Evolutionary conservation across 2,797 vertebrate genomes (phyloP).

Genomic region (Sebastes kiyomatsui): DNA sequence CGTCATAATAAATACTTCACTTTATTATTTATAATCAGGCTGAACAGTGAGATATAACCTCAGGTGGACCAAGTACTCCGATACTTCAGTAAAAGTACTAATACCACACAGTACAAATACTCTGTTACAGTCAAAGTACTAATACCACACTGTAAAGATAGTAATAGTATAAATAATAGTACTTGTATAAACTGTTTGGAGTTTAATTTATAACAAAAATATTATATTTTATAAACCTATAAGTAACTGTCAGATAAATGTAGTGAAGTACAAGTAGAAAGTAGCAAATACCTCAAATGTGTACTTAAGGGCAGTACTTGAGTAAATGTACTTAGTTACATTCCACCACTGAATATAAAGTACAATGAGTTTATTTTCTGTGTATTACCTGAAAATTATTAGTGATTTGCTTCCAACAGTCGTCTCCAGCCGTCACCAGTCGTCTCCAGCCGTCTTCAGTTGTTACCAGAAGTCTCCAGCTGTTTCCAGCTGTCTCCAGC

Average conservation of each 20-base stretch:
- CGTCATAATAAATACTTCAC: not conserved
- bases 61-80: not conserved
- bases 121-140: not conserved
- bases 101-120: too few species aligned
- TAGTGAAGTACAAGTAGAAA: too few species aligned
- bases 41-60: not conserved
- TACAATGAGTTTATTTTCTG: not conserved
- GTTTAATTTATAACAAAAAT: too few species aligned
- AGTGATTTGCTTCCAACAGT: not conserved
- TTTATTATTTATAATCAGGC: not conserved
- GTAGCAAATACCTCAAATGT: too few species aligned
- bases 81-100: not conserved
- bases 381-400: not conserved
- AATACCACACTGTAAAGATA: not conserved
- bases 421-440: rapidly evolving
- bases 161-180: too few species aligned
- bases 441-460: too few species aligned
- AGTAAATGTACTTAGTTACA: not conserved
- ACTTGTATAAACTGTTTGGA: too few species aligned
- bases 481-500: too few species aligned
- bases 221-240: too few species aligned
- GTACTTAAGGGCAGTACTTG: not conserved
- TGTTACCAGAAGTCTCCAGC: too few species aligned
- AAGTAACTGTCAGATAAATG: too few species aligned
- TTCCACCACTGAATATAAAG: not conserved